phyloP scores from a whole-genome alignment of 2,888 invertebrate genomes.

The Drosophila lutescens region DNA sequence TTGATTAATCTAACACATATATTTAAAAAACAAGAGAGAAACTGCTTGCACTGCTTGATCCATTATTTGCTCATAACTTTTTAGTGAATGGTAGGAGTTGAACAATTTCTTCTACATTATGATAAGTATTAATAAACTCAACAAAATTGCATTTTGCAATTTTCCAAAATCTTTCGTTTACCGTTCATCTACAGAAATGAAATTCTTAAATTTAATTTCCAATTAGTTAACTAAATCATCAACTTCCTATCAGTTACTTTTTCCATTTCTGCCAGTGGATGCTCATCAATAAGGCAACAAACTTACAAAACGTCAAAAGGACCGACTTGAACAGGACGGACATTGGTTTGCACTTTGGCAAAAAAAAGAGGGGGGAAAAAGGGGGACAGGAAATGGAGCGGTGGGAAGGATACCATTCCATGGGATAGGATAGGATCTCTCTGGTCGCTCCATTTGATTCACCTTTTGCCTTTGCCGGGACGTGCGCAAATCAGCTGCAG shows the following conservation, averaged over 20 bases:
- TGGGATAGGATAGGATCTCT: constrained; percentile 3
- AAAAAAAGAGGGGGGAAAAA: neutral
- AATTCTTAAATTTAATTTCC: too few relatives aligned
- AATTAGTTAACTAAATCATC: too few relatives aligned
- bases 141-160: too few relatives aligned
- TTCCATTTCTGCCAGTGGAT: neutral
- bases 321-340: constrained; percentile 22
- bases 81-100: too few relatives aligned
- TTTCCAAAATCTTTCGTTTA: too few relatives aligned
- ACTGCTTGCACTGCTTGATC: too few relatives aligned
- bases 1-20: too few relatives aligned
- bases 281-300: constrained; percentile 40
- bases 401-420: constrained; percentile 13
- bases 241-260: neutral
- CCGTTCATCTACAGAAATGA: too few relatives aligned
- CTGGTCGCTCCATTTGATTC: constrained; percentile 57
- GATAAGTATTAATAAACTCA: too few relatives aligned
- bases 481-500: constrained; percentile 68
- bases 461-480: constrained; percentile 22
- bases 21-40: too few relatives aligned
- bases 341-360: constrained; percentile 56
- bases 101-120: too few relatives aligned
- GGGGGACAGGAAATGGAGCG: neutral
- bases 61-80: too few relatives aligned
- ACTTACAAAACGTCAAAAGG: constrained; percentile 24